Evolutionary conservation across 2,113 vertebrate species (phyloP).

Genomic region (Bufo bufo): DNA sequence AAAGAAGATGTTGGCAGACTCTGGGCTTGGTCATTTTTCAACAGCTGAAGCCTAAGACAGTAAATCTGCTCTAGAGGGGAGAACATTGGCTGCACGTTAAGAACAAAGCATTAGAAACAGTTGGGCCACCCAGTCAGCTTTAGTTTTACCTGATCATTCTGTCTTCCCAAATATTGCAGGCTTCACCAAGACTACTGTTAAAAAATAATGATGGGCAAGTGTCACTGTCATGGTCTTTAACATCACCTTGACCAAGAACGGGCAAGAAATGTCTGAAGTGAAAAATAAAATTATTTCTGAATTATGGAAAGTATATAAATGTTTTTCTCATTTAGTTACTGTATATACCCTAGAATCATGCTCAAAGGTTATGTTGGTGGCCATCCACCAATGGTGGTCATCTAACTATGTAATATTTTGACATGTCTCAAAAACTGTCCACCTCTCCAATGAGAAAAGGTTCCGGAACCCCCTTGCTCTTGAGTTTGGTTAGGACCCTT

Average conservation of each 20-base stretch:
- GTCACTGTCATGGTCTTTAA: not conserved
- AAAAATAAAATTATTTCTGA: not conserved
- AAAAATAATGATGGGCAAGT: not conserved
- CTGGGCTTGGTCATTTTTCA: slow-evolving; percentile 19
- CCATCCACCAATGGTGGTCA: not conserved
- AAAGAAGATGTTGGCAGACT: not conserved
- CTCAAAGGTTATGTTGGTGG: not conserved
- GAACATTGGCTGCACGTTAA: slow-evolving; percentile 17
- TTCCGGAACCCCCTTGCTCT: not conserved
- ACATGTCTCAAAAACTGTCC: no score
- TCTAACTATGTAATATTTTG: no score
- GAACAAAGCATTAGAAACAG: not conserved
- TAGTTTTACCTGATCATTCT: not conserved
- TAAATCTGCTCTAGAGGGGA: slow-evolving; percentile 17
- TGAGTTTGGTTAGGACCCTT: not conserved
- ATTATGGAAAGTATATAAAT: not conserved
- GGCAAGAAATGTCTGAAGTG: not conserved
- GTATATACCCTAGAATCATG: not conserved
- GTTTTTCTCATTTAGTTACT: not conserved
- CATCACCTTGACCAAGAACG: not conserved
- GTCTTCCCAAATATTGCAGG: not conserved
- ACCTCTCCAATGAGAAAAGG: no score
- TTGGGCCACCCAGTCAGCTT: slow-evolving; percentile 55
- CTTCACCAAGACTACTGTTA: not conserved
- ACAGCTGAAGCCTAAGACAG: slow-evolving; percentile 14